Evolutionary conservation across 2,113 vertebrate genomes (phyloP).

Genomic region (Cryptomyrus ogoouensis): DNA sequence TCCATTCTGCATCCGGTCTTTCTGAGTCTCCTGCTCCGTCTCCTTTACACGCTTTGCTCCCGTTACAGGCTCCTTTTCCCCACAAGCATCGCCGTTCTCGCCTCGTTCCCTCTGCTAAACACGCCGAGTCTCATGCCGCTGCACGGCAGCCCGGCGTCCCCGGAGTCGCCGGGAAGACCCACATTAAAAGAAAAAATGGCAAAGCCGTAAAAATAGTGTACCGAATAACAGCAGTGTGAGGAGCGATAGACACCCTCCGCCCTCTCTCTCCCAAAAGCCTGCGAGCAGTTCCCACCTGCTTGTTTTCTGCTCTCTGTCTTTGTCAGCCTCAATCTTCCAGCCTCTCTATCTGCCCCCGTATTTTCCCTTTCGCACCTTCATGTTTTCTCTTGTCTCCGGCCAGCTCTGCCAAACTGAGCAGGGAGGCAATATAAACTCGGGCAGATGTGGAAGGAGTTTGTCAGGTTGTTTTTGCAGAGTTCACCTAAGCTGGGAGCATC

Average conservation of each 20-base stretch:
- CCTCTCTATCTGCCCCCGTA: background rate
- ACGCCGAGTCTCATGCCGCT: background rate
- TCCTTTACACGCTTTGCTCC: background rate
- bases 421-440: background rate
- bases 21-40: background rate
- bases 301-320: background rate
- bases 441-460: background rate
- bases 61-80: background rate
- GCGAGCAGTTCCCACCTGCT: conserved; percentile 6
- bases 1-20: background rate
- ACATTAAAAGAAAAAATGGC: background rate
- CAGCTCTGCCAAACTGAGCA: background rate
- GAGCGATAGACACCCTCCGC: background rate
- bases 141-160: background rate
- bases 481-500: background rate
- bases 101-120: background rate
- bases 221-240: background rate
- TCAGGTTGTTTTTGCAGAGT: background rate
- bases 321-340: background rate
- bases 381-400: background rate
- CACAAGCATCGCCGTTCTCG: background rate
- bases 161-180: background rate
- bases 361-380: background rate
- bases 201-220: background rate
- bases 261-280: conserved; percentile 1